Evolutionary conservation across 2,113 vertebrate genomes (phyloP).

Genomic region (Callospermophilus lateralis): DNA sequence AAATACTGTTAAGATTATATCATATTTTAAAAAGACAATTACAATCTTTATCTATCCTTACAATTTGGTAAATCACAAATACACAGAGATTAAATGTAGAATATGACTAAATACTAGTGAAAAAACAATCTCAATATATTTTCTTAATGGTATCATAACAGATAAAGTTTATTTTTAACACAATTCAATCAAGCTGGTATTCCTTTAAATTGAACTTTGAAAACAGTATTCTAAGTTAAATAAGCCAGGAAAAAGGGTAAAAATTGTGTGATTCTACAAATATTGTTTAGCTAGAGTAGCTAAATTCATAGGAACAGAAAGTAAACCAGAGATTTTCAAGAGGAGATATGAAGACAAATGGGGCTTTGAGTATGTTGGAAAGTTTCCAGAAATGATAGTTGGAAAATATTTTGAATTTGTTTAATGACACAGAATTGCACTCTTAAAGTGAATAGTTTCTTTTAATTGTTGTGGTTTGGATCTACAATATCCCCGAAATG

Average conservation of each 20-base stretch:
- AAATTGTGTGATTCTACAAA: not conserved
- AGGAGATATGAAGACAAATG: fast-evolving
- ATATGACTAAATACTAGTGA: not conserved
- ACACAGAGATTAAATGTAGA: not conserved
- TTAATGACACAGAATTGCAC: not conserved
- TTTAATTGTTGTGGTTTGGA: not conserved
- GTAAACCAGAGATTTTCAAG: not conserved
- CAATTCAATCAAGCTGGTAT: not conserved
- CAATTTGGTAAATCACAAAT: not conserved
- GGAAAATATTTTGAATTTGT: not conserved
- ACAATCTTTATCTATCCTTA: not conserved
- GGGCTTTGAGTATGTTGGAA: not conserved
- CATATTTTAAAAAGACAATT: not conserved
- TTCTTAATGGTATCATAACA: not conserved
- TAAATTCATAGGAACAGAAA: not conserved
- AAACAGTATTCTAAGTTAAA: not conserved
- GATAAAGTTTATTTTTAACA: not conserved
- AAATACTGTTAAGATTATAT: not conserved
- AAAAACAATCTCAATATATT: not conserved
- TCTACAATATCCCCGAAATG: no score
- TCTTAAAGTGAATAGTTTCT: not conserved
- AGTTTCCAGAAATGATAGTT: not conserved
- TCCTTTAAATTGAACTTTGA: not conserved
- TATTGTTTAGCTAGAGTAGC: not conserved
- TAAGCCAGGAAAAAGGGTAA: not conserved